phyloP scores from a whole-genome alignment of 2,888 invertebrate species.

The Yponomeuta malinellus region DNA sequence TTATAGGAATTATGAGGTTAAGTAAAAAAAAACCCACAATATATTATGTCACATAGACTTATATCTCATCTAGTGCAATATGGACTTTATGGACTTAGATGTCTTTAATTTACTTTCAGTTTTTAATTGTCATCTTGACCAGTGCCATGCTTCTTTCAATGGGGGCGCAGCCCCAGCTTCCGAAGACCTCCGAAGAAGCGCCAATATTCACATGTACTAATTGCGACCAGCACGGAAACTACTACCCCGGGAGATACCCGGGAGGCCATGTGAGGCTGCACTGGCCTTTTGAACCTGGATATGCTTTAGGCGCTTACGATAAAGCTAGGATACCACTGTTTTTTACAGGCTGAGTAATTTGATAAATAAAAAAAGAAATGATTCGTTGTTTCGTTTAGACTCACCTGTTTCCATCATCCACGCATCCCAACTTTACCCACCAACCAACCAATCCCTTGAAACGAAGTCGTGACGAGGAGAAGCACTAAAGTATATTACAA shows the following conservation, averaged over 20 bases:
- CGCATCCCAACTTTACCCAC: too few relatives aligned
- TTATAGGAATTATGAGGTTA: too few relatives aligned
- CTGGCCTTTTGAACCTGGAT: constrained; percentile 7
- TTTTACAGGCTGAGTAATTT: background rate
- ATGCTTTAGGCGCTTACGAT: background rate
- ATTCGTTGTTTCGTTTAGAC: too few relatives aligned
- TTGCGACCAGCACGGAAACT: background rate
- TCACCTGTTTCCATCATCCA: too few relatives aligned
- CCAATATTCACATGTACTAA: background rate
- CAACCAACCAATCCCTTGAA: too few relatives aligned
- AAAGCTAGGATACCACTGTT: background rate
- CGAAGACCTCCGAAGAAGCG: background rate
- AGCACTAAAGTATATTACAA: too few relatives aligned
- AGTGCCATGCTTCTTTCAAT: background rate
- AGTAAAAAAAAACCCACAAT: too few relatives aligned
- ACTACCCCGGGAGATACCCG: background rate
- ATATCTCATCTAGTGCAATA: background rate
- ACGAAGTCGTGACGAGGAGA: too few relatives aligned
- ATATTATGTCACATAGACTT: too few relatives aligned
- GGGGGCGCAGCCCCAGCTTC: background rate
- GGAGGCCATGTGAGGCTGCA: background rate
- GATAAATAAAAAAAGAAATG: too few relatives aligned
- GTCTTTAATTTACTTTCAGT: background rate
- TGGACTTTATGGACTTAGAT: background rate
- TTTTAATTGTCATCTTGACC: background rate